phyloP scores from a whole-genome alignment of 35 echinoderm and acorn worm species.

The Ptychodera flava region DNA sequence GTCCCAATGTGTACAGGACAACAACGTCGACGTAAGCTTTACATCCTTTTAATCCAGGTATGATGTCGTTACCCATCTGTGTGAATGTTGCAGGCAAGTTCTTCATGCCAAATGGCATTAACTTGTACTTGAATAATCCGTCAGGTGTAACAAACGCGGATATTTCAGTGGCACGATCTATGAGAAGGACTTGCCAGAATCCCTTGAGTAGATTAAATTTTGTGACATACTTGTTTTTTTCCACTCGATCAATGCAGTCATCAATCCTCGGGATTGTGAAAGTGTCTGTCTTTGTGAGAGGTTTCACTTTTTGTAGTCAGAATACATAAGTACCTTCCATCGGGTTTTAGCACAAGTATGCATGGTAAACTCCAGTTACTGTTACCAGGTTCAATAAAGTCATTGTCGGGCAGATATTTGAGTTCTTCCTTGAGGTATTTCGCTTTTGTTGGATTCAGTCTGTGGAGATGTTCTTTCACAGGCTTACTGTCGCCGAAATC shows the following conservation, averaged over 20 bases:
- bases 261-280: no score
- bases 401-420: conserved; percentile 41
- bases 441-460: no score
- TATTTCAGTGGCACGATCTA: conserved; percentile 17
- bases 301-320: conserved; percentile 16
- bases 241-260: conserved; percentile 7
- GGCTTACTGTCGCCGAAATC: neutral
- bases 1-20: no score
- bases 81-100: conserved; percentile 70
- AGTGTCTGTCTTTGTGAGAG: neutral
- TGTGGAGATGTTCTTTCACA: neutral
- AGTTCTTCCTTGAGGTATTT: conserved; percentile 26
- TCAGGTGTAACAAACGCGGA: no score
- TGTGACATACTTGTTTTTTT: neutral
- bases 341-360: conserved; percentile 44
- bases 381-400: no score
- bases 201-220: conserved; percentile 33
- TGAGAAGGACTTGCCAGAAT: conserved; percentile 25
- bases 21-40: no score
- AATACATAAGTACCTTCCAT: conserved; percentile 25
- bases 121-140: conserved; percentile 32
- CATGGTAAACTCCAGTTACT: no score
- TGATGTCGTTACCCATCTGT: conserved; percentile 18
- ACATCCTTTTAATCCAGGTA: conserved; percentile 5
- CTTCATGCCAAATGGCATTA: conserved; percentile 69